These are phyloP conservation scores for Junco hyemalis DNA, from an alignment of 2,113 vertebrate species.

Conservation along the genomic window DNA sequence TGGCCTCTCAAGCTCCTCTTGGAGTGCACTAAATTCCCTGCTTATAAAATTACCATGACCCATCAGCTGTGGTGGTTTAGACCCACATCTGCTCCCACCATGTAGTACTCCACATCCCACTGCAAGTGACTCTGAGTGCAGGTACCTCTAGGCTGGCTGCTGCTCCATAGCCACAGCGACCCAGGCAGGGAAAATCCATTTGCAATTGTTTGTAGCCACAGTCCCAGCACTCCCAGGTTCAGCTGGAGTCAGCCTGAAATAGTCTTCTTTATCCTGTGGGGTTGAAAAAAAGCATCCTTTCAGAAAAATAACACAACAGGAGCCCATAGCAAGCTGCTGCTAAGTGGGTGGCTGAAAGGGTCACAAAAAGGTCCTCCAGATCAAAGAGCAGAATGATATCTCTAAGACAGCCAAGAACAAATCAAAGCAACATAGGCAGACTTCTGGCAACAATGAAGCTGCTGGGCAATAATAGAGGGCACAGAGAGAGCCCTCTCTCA, in stretches of 20 bases:
- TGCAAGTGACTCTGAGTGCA: not conserved
- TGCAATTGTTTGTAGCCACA: not conserved
- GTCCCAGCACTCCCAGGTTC: not conserved
- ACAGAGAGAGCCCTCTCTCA: accelerated
- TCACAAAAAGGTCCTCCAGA: not conserved
- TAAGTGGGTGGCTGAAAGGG: not conserved
- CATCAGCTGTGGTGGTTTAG: not conserved
- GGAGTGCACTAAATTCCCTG: not conserved
- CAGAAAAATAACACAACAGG: not conserved
- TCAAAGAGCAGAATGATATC: not conserved
- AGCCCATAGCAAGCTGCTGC: not conserved
- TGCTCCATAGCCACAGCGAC: accelerated
- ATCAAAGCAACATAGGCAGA: not conserved
- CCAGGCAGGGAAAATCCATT: not conserved
- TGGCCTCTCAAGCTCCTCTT: not conserved
- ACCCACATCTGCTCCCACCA: not conserved
- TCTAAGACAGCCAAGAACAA: not conserved
- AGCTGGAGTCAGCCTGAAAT: not conserved
- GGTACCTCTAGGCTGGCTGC: not conserved
- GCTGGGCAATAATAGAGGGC: not conserved
- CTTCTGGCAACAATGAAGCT: not conserved
- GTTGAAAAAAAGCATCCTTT: not conserved
- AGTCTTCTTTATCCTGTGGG: not conserved
- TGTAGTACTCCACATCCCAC: not conserved
- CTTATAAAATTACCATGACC: not conserved